Conservation (phyloP, 2,888 invertebrate genomes). For the Limnephilus auricula region DNA sequence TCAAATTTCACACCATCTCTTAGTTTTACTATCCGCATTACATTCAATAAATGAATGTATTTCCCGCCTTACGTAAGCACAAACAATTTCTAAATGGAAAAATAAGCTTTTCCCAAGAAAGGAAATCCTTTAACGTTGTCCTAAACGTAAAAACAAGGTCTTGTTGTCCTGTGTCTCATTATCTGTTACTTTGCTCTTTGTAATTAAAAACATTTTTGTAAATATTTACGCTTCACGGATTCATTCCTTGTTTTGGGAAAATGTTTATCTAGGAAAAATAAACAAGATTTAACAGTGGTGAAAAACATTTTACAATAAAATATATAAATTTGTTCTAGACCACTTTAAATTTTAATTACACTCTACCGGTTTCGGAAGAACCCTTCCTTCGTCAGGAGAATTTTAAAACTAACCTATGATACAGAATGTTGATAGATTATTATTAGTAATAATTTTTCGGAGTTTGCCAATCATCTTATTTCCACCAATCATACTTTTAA, state of each 20-base stretch:
- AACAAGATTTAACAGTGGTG: neutral
- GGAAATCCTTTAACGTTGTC: slow-evolving; percentile 19
- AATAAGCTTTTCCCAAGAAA: slow-evolving; percentile 19
- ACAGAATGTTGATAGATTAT: too few relatives aligned
- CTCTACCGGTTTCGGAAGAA: too few relatives aligned
- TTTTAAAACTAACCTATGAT: too few relatives aligned
- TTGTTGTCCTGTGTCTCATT: slow-evolving; percentile 22
- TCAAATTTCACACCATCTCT: neutral
- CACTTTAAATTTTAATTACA: too few relatives aligned
- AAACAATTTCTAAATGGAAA: slow-evolving; percentile 15
- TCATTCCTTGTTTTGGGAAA: slow-evolving; percentile 2
- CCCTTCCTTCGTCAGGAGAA: too few relatives aligned
- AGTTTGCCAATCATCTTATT: too few relatives aligned
- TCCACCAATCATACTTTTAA: too few relatives aligned
- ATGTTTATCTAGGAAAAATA: slow-evolving; percentile 17
- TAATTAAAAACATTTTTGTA: slow-evolving; percentile 15
- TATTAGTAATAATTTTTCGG: too few relatives aligned
- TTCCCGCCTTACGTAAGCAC: neutral
- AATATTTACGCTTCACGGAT: neutral
- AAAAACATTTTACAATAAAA: slow-evolving; percentile 2
- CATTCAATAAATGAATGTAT: slow-evolving; percentile 14
- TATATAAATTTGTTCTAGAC: too few relatives aligned
- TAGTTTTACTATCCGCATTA: neutral
- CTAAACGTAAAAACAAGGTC: neutral
- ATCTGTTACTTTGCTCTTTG: slow-evolving; percentile 16